Conservation (phyloP, 2,888 invertebrate genomes). For the Prenolepis imparis region DNA sequence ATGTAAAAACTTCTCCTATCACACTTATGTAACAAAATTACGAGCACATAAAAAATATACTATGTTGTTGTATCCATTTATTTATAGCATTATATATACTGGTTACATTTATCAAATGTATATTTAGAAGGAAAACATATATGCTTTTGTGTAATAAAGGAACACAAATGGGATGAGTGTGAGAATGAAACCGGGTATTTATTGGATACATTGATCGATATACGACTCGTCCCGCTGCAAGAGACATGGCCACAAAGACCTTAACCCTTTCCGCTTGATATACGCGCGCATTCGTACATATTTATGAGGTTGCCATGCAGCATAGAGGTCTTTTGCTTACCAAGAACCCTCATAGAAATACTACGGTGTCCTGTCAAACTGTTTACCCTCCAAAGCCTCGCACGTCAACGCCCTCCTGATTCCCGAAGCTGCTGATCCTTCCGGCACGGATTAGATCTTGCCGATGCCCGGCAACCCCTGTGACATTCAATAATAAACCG, state of each 20-base stretch:
- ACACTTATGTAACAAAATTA: conserved; percentile 16
- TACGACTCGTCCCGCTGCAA: conserved; percentile 59
- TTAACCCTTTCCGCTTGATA: conserved; percentile 68
- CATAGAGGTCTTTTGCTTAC: conserved; percentile 57
- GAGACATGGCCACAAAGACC: conserved; percentile 65
- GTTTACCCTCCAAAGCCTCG: conserved; percentile 64
- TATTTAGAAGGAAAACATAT: not conserved
- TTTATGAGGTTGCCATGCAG: conserved; percentile 74
- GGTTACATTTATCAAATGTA: conserved; percentile 31
- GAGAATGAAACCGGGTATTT: conserved; percentile 64
- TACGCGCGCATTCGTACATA: conserved; percentile 73
- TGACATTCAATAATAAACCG: conserved; percentile 51
- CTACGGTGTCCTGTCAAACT: conserved; percentile 74
- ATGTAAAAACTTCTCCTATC: conserved; percentile 33
- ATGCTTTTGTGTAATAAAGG: conserved; percentile 24
- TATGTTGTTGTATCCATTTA: conserved; percentile 25
- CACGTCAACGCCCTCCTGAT: conserved; percentile 60
- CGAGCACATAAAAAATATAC: not conserved
- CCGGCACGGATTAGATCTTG: conserved; percentile 57
- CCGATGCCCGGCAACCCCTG: conserved; percentile 43
- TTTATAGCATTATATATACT: conserved; percentile 20
- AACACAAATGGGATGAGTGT: conserved; percentile 46
- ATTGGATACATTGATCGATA: conserved; percentile 66
- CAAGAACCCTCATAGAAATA: conserved; percentile 69
- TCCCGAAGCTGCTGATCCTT: conserved; percentile 53